Evolutionary conservation across 2,113 vertebrate genomes (phyloP).

Genomic region (Chionodraco myersi): DNA sequence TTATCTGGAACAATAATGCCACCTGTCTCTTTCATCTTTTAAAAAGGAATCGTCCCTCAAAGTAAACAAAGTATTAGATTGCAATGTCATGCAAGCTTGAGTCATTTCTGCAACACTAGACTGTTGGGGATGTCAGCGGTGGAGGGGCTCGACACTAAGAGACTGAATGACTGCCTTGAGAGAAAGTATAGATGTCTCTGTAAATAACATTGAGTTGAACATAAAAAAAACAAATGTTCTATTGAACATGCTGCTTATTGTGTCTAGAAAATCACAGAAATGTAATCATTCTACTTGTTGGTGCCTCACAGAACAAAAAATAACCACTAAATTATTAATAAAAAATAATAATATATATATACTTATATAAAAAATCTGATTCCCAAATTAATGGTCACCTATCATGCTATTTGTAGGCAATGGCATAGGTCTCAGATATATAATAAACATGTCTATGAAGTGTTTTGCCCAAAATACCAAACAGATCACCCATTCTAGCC

Average conservation of each 20-base stretch:
- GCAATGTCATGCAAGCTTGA: constrained; percentile 29
- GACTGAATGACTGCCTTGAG: background rate
- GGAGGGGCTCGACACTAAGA: background rate
- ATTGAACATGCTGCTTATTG: background rate
- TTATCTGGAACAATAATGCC: background rate
- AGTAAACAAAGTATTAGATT: constrained; percentile 42
- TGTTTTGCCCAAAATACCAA: too few species aligned
- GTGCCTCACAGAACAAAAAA: background rate
- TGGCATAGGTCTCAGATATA: too few species aligned
- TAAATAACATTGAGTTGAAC: background rate
- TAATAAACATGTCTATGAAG: too few species aligned
- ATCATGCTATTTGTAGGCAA: too few species aligned
- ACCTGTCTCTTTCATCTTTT: background rate
- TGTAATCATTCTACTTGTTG: background rate
- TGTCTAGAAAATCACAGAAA: background rate
- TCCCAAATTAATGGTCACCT: too few species aligned
- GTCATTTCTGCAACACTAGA: constrained; percentile 14
- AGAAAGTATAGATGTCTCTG: background rate
- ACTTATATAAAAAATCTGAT: too few species aligned
- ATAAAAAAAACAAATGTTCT: background rate
- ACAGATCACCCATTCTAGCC: too few species aligned
- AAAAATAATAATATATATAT: too few species aligned
- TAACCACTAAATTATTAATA: background rate
- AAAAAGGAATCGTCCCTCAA: constrained; percentile 17
- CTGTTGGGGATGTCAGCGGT: background rate